Evolutionary conservation across 2,888 invertebrate genomes (phyloP), one percentile per base, ranked within the genome.

Genomic region (Mechanitis mazaeus): DNA sequence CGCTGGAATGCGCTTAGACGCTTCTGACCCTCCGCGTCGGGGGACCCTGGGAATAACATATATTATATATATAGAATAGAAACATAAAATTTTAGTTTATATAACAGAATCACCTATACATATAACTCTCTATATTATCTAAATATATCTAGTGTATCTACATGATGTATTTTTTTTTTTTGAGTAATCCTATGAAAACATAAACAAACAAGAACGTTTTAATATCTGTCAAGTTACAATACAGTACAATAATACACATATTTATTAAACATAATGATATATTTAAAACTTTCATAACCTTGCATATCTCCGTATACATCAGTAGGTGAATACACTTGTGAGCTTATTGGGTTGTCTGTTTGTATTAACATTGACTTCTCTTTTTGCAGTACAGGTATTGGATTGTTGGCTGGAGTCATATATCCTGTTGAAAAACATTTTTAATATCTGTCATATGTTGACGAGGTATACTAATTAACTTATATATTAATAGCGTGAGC

Each of bases 1-100:
- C 89, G 74, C 3, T 82, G 72, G 68, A 87, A 89, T 0, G 87
- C 88, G 56, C 88, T 89, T 3, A 79, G 69, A 3, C 87, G 78
- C 57, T 82, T 87, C 45, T 77, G 75, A 0, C 76, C 75, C 0
- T 71, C 65, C 0, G 61, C 28, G 1, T 82, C 81, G 0, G 77
- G 69, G 0, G 77, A 74, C 3, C 74, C 79, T 79, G 67, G 45
- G 72, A 75, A 42, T 35, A 28, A 46, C 2, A 33, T 7, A n/a
- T 6, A 45, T 35, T 1, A 46, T 33, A 20, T 54, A 63, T 35
- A 35, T 5, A 5, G 35, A 5, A 35, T 35, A 35, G 6, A 1
- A 1, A 35, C 6, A 35, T 35, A 5, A 35, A 5, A 35, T 5
- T 35, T 20, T 20, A 20, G 20, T 20, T 20, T 20, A 20, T 20